Evolutionary conservation across 2,797 vertebrate genomes (phyloP).

Genomic region (Cyclura pinguis): DNA sequence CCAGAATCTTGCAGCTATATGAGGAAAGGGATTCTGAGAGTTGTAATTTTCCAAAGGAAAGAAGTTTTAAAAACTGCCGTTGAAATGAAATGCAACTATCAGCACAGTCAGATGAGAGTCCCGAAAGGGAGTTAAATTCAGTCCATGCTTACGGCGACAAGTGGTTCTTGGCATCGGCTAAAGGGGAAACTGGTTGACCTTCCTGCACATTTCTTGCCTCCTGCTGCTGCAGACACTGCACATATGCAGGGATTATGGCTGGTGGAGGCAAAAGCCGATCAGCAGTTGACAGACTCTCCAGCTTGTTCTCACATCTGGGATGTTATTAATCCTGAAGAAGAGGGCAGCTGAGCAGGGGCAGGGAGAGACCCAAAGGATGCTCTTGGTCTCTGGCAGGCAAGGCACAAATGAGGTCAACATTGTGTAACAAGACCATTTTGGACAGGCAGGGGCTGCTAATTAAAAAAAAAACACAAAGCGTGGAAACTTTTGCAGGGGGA

Average conservation of each 20-base stretch:
- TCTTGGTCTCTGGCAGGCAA: neutral
- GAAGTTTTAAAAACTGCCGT: neutral
- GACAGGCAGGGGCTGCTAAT: too few relatives aligned
- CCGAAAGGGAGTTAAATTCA: neutral
- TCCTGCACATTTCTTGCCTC: neutral
- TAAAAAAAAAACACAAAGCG: neutral
- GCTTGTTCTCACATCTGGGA: slow-evolving; percentile 14
- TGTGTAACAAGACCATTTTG: neutral
- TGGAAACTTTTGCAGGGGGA: too few relatives aligned
- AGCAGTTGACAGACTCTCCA: neutral
- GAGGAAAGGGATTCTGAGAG: neutral
- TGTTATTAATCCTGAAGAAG: slow-evolving; percentile 21
- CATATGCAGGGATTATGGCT: slow-evolving; percentile 8
- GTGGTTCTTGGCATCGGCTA: neutral
- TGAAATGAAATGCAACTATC: neutral
- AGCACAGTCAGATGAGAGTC: neutral
- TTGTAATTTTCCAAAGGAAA: neutral
- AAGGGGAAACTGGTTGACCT: neutral
- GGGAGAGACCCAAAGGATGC: neutral
- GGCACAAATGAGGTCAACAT: neutral
- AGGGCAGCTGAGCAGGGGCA: neutral
- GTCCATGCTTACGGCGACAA: neutral
- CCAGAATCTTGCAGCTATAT: too few relatives aligned
- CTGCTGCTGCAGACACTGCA: neutral
- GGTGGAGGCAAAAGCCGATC: neutral